A percentile compares a stretch with the other conserved stretches of the same genome.
Conservation (phyloP, 2,797 vertebrate species). For the Tangara arthus region DNA sequence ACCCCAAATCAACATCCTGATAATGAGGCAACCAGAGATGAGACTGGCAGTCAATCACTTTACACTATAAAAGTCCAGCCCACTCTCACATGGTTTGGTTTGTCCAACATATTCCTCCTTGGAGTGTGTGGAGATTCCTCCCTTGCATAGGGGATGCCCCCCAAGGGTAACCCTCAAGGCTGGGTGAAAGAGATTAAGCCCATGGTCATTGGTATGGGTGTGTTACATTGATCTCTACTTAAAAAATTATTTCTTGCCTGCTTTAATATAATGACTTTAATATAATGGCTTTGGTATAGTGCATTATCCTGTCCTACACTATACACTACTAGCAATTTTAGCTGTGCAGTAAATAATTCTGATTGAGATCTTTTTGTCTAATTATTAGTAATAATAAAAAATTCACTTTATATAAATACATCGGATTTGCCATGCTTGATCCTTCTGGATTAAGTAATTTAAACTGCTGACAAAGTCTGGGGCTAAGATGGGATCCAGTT, state of each 20-base stretch:
- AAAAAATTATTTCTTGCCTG: neutral
- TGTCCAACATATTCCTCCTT: neutral
- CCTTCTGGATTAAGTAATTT: neutral
- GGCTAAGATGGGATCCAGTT: neutral
- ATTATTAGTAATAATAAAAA: neutral
- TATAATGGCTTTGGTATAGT: neutral
- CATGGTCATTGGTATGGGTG: accelerated
- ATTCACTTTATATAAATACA: neutral
- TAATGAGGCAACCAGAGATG: neutral
- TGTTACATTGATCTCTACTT: accelerated
- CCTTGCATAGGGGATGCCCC: too few species aligned
- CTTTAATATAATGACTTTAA: neutral
- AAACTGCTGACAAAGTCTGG: neutral
- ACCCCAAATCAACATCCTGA: neutral
- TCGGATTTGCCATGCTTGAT: neutral
- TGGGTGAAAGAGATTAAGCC: neutral
- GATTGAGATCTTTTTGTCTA: neutral
- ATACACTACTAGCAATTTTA: neutral
- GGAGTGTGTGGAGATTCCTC: neutral
- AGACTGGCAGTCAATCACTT: neutral
- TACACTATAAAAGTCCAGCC: neutral
- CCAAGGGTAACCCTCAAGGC: neutral
- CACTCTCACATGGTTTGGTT: neutral
- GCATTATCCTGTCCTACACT: neutral
- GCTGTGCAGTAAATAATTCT: neutral